Evolutionary conservation across 2,888 invertebrate genomes (phyloP).

Genomic region (Drosophila peninsularis): DNA sequence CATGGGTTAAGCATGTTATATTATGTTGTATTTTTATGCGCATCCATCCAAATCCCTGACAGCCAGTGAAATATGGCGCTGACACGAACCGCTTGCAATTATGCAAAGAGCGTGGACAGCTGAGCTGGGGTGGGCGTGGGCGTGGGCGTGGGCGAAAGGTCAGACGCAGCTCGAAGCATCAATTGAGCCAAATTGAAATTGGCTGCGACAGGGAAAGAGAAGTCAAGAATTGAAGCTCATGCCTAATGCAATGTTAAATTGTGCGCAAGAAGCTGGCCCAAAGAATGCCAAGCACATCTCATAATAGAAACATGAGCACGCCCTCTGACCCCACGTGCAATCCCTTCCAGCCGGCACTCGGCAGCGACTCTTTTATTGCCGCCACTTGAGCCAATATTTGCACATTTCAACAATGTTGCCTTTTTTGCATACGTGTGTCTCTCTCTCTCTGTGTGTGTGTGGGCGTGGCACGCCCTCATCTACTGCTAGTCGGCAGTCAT

Average conservation of each 20-base stretch:
- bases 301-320: constrained; percentile 49
- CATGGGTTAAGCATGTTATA: constrained; percentile 58
- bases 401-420: constrained; percentile 78
- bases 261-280: constrained; percentile 36
- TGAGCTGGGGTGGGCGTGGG: not conserved
- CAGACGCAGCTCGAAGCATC: constrained; percentile 45
- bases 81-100: constrained; percentile 54
- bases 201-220: constrained; percentile 15
- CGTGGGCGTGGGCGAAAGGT: constrained; percentile 29
- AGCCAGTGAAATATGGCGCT: constrained; percentile 48
- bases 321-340: not conserved
- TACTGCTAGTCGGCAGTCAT: constrained; percentile 56
- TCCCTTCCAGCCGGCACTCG: constrained; percentile 1
- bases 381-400: constrained; percentile 78
- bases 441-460: constrained; percentile 10
- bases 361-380: constrained; percentile 73
- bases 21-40: constrained; percentile 61
- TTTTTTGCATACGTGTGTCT: constrained; percentile 39
- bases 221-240: constrained; percentile 53
- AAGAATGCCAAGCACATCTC: constrained; percentile 21
- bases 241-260: constrained; percentile 69
- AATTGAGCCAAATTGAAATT: constrained; percentile 61
- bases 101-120: constrained; percentile 55
- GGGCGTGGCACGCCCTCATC: constrained; percentile 29
- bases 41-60: constrained; percentile 48